phyloP scores from a whole-genome alignment of 1,140 invertebrate species.

The Hetaerina americana region DNA sequence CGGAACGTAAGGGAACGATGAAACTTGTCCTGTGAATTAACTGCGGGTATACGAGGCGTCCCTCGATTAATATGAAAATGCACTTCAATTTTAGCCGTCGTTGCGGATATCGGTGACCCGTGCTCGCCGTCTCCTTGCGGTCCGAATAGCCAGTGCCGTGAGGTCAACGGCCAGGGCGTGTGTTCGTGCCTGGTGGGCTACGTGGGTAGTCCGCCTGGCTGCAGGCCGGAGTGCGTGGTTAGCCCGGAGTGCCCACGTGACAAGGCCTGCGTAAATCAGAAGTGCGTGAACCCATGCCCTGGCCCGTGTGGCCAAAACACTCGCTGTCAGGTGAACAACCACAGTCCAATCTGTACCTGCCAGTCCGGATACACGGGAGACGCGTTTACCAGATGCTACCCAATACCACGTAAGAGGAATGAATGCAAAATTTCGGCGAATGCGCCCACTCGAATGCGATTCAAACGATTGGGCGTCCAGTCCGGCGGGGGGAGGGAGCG shows the following conservation, averaged over 20 bases:
- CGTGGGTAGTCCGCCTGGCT: slow-evolving; percentile 48
- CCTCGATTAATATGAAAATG: neutral
- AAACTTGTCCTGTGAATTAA: too few relatives aligned
- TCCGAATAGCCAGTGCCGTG: slow-evolving; percentile 30
- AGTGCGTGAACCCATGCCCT: slow-evolving; percentile 39
- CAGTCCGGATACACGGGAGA: slow-evolving; percentile 28
- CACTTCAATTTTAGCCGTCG: slow-evolving; percentile 15
- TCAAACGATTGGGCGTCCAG: neutral
- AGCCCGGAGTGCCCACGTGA: slow-evolving; percentile 37
- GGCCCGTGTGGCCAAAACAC: slow-evolving; percentile 40
- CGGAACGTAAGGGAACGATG: slow-evolving; percentile 35
- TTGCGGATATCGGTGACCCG: slow-evolving; percentile 20
- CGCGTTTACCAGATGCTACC: slow-evolving; percentile 18
- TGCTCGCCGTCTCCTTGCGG: slow-evolving; percentile 31
- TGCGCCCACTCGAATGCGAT: neutral
- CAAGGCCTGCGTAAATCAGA: slow-evolving; percentile 32
- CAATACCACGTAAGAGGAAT: slow-evolving; percentile 6
- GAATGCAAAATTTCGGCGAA: neutral
- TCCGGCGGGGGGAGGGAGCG: neutral
- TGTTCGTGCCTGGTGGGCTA: slow-evolving; percentile 37
- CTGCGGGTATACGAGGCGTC: neutral
- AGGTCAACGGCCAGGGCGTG: slow-evolving; percentile 24
- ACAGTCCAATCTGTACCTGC: slow-evolving; percentile 38
- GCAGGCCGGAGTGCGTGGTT: slow-evolving; percentile 50
- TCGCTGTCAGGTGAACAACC: slow-evolving; percentile 35